phyloP scores from a whole-genome alignment of 2,797 vertebrate species.

The Alauda arvensis region DNA sequence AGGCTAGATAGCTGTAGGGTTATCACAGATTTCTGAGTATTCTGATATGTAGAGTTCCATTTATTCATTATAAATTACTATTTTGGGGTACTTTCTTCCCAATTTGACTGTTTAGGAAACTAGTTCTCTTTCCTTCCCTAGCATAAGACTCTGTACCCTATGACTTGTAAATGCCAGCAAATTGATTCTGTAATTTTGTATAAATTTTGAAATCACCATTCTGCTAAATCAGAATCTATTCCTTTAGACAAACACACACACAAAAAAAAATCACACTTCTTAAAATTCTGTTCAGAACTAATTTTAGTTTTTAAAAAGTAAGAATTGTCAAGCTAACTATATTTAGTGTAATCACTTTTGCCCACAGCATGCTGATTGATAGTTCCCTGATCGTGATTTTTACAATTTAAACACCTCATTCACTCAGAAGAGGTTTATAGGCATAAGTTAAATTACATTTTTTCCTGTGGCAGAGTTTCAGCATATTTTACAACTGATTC shows the following conservation, averaged over 20 bases:
- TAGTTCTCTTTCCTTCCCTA: background rate
- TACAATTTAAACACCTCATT: slow-evolving; percentile 47
- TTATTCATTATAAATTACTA: background rate
- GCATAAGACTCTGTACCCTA: background rate
- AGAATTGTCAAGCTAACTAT: background rate
- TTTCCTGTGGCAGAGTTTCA: slow-evolving; percentile 37
- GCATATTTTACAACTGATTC: slow-evolving; percentile 51
- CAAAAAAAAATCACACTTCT: background rate
- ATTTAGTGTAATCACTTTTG: background rate
- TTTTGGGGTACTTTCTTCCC: background rate
- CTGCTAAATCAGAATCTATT: background rate
- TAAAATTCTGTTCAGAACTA: slow-evolving; percentile 3
- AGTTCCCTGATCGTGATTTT: slow-evolving; percentile 38
- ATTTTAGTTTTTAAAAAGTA: background rate
- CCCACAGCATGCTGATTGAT: slow-evolving; percentile 41
- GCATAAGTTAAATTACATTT: slow-evolving; percentile 45
- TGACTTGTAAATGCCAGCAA: background rate
- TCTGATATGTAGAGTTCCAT: background rate
- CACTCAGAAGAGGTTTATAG: slow-evolving; percentile 26
- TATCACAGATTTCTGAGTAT: background rate
- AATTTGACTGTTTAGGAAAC: background rate
- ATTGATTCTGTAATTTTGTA: background rate
- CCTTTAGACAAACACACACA: background rate
- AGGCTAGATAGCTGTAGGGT: background rate
- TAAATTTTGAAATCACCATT: background rate